phyloP scores from a whole-genome alignment of 2,888 invertebrate species.

The Pseudeuparius sepicola region DNA sequence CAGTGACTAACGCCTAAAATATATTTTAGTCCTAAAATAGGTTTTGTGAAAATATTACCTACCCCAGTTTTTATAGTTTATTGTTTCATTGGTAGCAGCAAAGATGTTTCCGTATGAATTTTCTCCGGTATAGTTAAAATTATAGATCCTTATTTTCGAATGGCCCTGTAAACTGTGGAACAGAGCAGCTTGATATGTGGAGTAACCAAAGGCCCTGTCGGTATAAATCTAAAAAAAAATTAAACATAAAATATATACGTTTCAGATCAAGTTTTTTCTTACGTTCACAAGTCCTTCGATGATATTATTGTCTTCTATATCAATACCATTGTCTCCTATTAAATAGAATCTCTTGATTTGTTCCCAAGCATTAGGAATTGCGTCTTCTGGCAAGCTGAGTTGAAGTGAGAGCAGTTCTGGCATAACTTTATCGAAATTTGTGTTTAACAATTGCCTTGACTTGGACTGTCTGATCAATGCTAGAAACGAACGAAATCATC shows the following conservation, averaged over 20 bases:
- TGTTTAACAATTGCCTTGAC: not conserved
- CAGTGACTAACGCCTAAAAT: slow-evolving; percentile 41
- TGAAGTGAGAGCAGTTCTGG: not conserved
- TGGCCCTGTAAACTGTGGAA: slow-evolving; percentile 31
- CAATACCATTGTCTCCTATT: not conserved
- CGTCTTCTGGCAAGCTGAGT: not conserved
- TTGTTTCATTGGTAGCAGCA: slow-evolving; percentile 31
- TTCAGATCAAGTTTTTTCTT: no score
- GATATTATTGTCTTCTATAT: not conserved
- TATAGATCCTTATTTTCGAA: slow-evolving; percentile 41
- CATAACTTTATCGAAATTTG: not conserved
- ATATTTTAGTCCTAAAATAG: no score
- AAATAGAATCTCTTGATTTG: slow-evolving; percentile 1
- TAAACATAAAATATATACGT: no score
- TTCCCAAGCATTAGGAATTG: not conserved
- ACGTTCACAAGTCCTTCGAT: slow-evolving; percentile 31
- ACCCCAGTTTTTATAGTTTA: slow-evolving; percentile 33
- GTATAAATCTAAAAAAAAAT: slow-evolving; percentile 37
- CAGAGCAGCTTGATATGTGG: slow-evolving; percentile 36
- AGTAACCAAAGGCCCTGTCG: slow-evolving; percentile 42
- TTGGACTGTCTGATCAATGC: not conserved
- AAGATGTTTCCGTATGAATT: slow-evolving; percentile 39
- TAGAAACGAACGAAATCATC: not conserved
- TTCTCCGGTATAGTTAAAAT: slow-evolving; percentile 41
- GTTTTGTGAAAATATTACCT: no score